Base-by-base conservation (phyloP, 2,888 invertebrate species). In the Xestia rhomboidea region DNA sequence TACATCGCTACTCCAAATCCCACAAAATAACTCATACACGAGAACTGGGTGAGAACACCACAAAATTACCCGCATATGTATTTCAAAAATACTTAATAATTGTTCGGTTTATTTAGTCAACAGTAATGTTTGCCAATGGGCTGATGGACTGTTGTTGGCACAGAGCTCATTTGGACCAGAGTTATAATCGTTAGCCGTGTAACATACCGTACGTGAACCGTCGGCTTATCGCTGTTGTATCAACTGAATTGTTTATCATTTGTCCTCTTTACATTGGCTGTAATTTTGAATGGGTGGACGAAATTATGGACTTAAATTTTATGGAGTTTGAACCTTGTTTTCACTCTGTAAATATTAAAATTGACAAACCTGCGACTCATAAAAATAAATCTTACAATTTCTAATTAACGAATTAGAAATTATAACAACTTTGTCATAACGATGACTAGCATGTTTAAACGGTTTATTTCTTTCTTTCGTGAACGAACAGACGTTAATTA, bases 111-210 rank as follows among this genome's bases (percentile, higher is more conserved):
- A 87, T 87, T 79, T 85, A 83, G 88, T 87, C 85, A 88, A 87
- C 85, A 76, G 77, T 88, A 77, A 86, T 88, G 85, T 87, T 87
- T 88, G 87, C 87, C 87, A 87, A 87, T 88, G 83, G 51, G 70
- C 80, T 88, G 87, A 88, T 88, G 85, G 79, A 88, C 88, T 87
- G 77, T 67, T 88, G 87, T 88, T 88, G 87, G 87, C 87, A 88
- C 85, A 64, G 78, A 85, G 80, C 87, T 87, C 85, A 88, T 88
- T 88, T 88, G 83, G 85, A 81, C 66, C 85, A 73, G 82, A 82
- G 85, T 88, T 88, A 87, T 88, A 88, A 88, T 88, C 87, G 87
- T 83, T 88, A 83, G 79, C 85, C 80, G 77, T 83, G 83, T 88
- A 76, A 79, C 87, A 82, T 78, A 87, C 85, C 82, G 76, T 81